phyloP scores from a whole-genome alignment of 2,797 vertebrate species.

The Cossypha niveicapilla region DNA sequence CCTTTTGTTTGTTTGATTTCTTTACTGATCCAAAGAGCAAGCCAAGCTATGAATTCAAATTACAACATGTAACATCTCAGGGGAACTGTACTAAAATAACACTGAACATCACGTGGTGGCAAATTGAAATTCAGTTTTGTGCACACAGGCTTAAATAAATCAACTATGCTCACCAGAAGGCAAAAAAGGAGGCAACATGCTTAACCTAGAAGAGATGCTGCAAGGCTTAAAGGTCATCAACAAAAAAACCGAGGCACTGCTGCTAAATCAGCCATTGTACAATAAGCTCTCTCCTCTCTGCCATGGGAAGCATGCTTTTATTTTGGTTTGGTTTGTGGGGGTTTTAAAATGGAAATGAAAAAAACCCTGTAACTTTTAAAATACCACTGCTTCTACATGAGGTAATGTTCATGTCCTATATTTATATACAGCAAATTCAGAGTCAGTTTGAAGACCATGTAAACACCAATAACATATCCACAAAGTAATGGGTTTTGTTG shows the following conservation, averaged over 20 bases:
- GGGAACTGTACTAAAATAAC: not conserved
- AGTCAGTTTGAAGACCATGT: not conserved
- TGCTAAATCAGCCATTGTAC: not conserved
- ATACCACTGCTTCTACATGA: not conserved
- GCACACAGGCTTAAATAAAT: not conserved
- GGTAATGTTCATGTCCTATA: not conserved
- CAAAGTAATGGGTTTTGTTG: not conserved
- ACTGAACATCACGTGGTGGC: not conserved
- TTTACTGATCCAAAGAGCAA: not conserved
- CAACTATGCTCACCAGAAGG: not conserved
- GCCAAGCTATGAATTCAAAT: not conserved
- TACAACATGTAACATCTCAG: not conserved
- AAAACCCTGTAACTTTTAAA: not conserved
- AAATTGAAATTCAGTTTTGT: conserved; percentile 1
- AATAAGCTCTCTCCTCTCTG: not conserved
- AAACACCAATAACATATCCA: not conserved
- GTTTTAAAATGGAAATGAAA: not conserved
- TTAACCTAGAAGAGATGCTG: not conserved
- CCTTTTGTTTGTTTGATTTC: not conserved
- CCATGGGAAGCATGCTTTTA: not conserved
- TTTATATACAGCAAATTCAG: not conserved
- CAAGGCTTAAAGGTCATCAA: not conserved
- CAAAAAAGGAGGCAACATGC: not conserved
- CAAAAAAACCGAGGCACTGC: not conserved
- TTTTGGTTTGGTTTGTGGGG: not conserved